These are phyloP conservation scores for Baccha elongata DNA, from an alignment of 2,888 invertebrate species.

Conservation along the genomic window DNA sequence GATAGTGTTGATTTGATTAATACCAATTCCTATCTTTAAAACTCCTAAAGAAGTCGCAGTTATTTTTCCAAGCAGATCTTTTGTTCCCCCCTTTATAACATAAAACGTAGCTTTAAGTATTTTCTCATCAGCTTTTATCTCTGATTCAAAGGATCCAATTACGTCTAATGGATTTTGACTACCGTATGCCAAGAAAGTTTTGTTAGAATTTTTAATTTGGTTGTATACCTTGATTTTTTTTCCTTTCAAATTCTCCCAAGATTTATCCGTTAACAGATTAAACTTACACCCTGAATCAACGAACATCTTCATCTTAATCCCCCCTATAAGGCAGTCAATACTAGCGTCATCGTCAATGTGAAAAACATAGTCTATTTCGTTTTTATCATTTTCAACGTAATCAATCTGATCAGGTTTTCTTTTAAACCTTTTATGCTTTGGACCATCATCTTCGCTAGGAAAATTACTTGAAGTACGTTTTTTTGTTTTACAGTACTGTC, in stretches of 20 bases:
- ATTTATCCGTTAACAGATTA: conserved; percentile 24
- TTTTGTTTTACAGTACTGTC: conserved; percentile 14
- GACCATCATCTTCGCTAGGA: conserved; percentile 1
- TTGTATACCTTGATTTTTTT: conserved; percentile 19
- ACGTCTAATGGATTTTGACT: conserved; percentile 12
- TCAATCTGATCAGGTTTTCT: conserved; percentile 17
- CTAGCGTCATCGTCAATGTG: conserved; percentile 25
- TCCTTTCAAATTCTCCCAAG: conserved; percentile 21
- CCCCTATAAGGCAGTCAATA: conserved; percentile 11
- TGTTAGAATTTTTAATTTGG: conserved; percentile 15
- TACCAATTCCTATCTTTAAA: conserved; percentile 20
- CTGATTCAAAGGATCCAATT: conserved; percentile 13
- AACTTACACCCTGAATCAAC: conserved; percentile 33
- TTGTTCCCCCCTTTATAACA: conserved; percentile 24
- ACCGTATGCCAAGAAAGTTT: conserved; percentile 20
- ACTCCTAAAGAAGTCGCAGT: conserved; percentile 9
- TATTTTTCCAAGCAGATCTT: conserved; percentile 18
- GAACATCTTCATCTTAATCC: background rate
- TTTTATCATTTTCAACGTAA: conserved; percentile 19
- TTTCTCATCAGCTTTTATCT: background rate
- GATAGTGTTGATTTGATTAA: background rate
- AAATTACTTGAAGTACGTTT: conserved; percentile 5
- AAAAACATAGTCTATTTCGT: conserved; percentile 22
- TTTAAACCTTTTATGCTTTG: background rate
- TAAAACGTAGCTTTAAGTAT: conserved; percentile 8